Conservation (phyloP, 2,888 invertebrate genomes). For the Tiliacea citrago region DNA sequence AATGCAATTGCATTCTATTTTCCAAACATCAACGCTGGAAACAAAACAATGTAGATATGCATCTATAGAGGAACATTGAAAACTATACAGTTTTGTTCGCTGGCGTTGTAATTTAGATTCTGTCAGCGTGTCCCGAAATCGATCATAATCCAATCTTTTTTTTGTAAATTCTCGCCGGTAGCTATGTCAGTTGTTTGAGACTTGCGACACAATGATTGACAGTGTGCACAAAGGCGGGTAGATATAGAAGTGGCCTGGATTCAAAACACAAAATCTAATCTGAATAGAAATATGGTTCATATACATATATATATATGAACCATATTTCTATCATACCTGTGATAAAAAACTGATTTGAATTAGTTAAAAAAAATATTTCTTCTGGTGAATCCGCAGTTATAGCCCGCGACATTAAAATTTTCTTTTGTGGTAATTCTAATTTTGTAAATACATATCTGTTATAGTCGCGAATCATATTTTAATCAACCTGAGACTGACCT, state of each 20-base stretch:
- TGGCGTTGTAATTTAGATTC: constrained; percentile 50
- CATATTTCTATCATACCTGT: neutral
- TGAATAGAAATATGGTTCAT: too few relatives aligned
- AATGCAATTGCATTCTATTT: constrained; percentile 58
- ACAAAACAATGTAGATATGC: constrained; percentile 40
- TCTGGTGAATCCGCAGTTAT: too few relatives aligned
- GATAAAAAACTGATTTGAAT: neutral
- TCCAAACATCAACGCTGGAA: constrained; percentile 28
- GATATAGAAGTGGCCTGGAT: neutral
- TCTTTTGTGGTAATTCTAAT: too few relatives aligned
- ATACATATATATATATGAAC: neutral
- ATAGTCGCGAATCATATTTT: too few relatives aligned
- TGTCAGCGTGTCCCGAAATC: constrained; percentile 35
- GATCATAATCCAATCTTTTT: constrained; percentile 41
- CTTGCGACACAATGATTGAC: constrained; percentile 54
- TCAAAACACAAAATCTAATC: too few relatives aligned
- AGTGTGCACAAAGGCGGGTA: constrained; percentile 7
- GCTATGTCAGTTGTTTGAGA: constrained; percentile 43
- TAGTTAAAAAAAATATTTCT: neutral
- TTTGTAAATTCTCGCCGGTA: constrained; percentile 17
- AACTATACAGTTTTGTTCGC: constrained; percentile 21
- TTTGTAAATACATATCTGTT: too few relatives aligned
- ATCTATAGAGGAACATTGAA: constrained; percentile 9
- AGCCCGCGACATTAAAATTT: too few relatives aligned
- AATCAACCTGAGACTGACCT: too few relatives aligned